These are phyloP conservation scores for Mystacides longicornis DNA, from an alignment of 2,888 invertebrate genomes.

Conservation along the genomic window DNA sequence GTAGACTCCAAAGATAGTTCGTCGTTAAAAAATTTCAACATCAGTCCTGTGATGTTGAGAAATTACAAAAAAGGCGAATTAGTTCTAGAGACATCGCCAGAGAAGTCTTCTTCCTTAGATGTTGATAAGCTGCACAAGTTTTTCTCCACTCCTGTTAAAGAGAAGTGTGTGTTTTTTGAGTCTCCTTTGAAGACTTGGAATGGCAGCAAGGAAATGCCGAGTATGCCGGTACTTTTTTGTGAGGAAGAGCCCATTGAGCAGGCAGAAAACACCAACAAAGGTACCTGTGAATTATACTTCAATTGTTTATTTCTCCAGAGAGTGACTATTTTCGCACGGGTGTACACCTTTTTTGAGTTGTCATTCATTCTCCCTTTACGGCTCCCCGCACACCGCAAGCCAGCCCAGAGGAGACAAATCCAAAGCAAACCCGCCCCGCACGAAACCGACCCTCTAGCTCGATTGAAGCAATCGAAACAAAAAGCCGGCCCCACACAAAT, in stretches of 20 bases:
- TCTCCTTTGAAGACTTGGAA: constrained; percentile 1
- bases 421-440: too few relatives aligned
- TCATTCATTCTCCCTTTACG: too few relatives aligned
- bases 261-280: constrained; percentile 5
- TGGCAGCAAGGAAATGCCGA: constrained; percentile 10
- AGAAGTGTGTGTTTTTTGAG: not conserved
- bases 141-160: not conserved
- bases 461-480: too few relatives aligned
- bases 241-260: constrained; percentile 11
- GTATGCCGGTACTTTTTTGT: constrained; percentile 18
- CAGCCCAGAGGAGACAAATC: too few relatives aligned
- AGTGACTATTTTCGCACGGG: too few relatives aligned
- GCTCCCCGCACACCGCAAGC: too few relatives aligned
- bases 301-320: too few relatives aligned
- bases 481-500: too few relatives aligned
- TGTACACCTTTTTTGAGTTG: too few relatives aligned
- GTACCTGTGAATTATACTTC: not conserved
- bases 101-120: not conserved
- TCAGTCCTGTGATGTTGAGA: constrained; percentile 8
- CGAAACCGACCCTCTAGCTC: too few relatives aligned
- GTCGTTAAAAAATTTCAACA: constrained; percentile 15
- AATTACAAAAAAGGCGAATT: constrained; percentile 7
- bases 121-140: constrained; percentile 9
- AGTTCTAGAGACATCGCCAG: not conserved
- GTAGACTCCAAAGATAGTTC: constrained; percentile 18